phyloP scores from a whole-genome alignment of 2,113 vertebrate species.

The Tenebrosternarchus preto region DNA sequence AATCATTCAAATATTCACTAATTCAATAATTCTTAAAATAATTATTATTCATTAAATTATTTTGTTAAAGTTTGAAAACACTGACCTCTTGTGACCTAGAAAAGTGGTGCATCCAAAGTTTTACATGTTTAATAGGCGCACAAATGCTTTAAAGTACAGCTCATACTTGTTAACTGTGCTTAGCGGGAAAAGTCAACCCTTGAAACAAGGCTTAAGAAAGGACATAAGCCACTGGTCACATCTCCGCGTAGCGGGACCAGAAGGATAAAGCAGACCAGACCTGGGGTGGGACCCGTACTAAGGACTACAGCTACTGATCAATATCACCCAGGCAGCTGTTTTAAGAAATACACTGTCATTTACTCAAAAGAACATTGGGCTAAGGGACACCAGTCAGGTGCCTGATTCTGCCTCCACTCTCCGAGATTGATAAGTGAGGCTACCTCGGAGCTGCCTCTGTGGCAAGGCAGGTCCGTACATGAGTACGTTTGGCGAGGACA shows the following conservation, averaged over 20 bases:
- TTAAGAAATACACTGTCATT: slow-evolving; percentile 12
- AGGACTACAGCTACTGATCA: slow-evolving; percentile 11
- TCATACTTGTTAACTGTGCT: neutral
- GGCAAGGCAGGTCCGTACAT: neutral
- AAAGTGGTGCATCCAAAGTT: neutral
- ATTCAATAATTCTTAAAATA: neutral
- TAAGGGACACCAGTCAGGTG: neutral
- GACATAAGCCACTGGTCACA: neutral
- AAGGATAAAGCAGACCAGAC: slow-evolving; percentile 2
- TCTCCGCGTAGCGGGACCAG: neutral
- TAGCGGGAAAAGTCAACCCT: neutral
- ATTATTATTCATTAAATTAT: neutral
- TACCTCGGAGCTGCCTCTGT: neutral
- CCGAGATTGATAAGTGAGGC: neutral
- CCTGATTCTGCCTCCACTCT: neutral
- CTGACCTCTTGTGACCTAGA: slow-evolving; percentile 40
- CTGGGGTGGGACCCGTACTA: neutral
- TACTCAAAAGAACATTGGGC: slow-evolving; percentile 32
- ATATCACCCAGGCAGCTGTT: slow-evolving; percentile 15
- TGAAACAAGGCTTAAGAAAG: neutral
- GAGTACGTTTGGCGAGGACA: neutral
- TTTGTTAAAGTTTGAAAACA: slow-evolving; percentile 23
- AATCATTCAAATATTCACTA: neutral
- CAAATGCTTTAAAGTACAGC: neutral
- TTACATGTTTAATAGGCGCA: too few relatives aligned